Evolutionary conservation across 2,888 invertebrate genomes (phyloP), one percentile per base, ranked within the genome.

Genomic region (Mylabris sibirica): DNA sequence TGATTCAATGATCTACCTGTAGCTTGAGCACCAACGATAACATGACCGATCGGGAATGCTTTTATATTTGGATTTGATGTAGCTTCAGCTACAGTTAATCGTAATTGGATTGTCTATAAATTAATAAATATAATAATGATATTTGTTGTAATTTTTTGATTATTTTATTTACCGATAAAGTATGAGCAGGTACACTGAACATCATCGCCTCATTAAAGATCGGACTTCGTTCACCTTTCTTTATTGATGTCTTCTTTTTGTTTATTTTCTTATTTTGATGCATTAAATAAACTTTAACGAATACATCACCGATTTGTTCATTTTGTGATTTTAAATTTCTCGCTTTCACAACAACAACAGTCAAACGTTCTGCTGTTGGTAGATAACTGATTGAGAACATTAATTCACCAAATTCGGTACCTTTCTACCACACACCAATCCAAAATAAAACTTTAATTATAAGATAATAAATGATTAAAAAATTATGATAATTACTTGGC

Each of bases 171-270:
- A 91, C 92, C 86, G 90, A 89, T 77, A 92, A 83, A 65, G 90
- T 88, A 77, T 91, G 90, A 20, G 92, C 89, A 73, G 94, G 93
- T 67, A 94, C 91, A 77, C 90, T 92, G 84, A 94, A 94, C 78
- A 93, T 94, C 89, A 94, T 93, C 20, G 93, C 91, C 84, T 94
- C 94, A 82, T 94, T 94, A 83, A 93, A 94, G 74, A 93, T 93
- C 0, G 93, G 93, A 80, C 91, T 90, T 65, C 89, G 88, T 78
- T 94, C 93, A 44, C 90, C 90, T 74, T 90, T 88, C 80, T 94
- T 94, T 14, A 90, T 87, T 17, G 92, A 90, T 26, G 94, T 94
- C 80, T 91, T 92, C 85, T 94, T 94, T 84, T 94, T 94, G 79
- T 92, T 90, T 63, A 94, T 89, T 83, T 93, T 94, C 82, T 92